Base-by-base conservation (phyloP, 2,113 vertebrate genomes). In the Periophthalmodon schlosseri region DNA sequence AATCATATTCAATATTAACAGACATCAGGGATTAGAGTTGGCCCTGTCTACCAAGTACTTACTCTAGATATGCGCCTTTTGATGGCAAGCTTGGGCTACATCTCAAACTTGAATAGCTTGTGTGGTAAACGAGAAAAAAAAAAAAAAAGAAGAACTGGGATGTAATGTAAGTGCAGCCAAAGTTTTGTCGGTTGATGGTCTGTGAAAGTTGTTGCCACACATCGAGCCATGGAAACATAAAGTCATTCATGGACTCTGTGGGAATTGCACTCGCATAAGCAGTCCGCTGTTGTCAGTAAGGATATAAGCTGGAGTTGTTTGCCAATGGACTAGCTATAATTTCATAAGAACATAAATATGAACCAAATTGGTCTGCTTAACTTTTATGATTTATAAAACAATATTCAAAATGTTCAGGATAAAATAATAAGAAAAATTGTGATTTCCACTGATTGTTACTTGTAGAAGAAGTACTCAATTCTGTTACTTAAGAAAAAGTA, bases 1-100 rank as follows among this genome's bases (percentile, higher is more conserved):
- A 58, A 36, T 78, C 72, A 68, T 46, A 46, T 49, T 68, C 66
- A 68, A 44, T 49, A 46, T 68, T 39, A 65, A 65, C 63, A 65
- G 63, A 39, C 63, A 65, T 65, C 18, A 36, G 63, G 63, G 63
- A 65, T 65, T 65, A 65, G 63, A 39, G 63, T 65, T 65, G 63
- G 63, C 63, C 33, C 34, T 12, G 63, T 44, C 63, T 65, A 13
- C 34, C 2, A 11, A 12, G 57, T 28, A 65, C 18, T 36, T 39
- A n/a, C 34, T 39, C 9, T 39, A 39, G 63, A 65, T 39, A 39
- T 21, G 20, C 34, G 39, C 63, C 9, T 44, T n/a, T 20, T 39
- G 63, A 44, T 65, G 63, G 63, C 63, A 39, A 10, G 24, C 63
- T n/a, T 39, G 18, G 20, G 34, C 24, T 63, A 63, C 60, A 63